Conservation (phyloP, 2,888 invertebrate species). For the Chrysolina haemoptera region DNA sequence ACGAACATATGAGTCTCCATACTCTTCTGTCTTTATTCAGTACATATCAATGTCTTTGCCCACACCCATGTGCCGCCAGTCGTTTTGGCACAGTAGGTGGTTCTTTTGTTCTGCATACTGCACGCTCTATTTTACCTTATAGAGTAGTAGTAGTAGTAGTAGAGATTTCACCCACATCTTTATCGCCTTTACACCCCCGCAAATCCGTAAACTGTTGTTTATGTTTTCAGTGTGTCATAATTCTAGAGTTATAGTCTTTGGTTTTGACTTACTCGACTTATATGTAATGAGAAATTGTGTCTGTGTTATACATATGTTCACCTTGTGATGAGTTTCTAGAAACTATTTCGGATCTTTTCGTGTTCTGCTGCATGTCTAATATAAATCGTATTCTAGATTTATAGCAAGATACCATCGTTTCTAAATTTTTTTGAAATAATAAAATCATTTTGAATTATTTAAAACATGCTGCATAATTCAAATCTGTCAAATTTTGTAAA, state of each 20-base stretch:
- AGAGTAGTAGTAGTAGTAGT: conserved; percentile 40
- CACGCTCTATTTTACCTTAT: conserved; percentile 51
- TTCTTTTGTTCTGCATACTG: conserved; percentile 48
- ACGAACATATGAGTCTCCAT: background rate
- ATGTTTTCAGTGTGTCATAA: conserved; percentile 31
- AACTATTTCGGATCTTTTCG: no score
- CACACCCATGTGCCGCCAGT: conserved; percentile 24
- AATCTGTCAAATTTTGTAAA: no score
- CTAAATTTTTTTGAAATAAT: no score
- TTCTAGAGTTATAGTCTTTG: background rate
- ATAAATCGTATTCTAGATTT: no score
- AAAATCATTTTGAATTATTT: no score
- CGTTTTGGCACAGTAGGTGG: conserved; percentile 47
- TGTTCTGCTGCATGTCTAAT: no score
- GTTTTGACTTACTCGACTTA: background rate
- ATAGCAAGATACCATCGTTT: no score
- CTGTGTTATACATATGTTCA: no score
- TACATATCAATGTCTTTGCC: conserved; percentile 2
- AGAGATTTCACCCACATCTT: conserved; percentile 51
- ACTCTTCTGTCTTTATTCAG: background rate
- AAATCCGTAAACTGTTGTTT: conserved; percentile 31
- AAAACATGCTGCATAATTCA: no score
- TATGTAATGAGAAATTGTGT: background rate
- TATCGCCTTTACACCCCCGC: conserved; percentile 47
- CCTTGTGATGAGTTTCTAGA: no score